Conservation (phyloP, 92 coral and sea anemone genomes). For the Epizoanthus fatuus region DNA sequence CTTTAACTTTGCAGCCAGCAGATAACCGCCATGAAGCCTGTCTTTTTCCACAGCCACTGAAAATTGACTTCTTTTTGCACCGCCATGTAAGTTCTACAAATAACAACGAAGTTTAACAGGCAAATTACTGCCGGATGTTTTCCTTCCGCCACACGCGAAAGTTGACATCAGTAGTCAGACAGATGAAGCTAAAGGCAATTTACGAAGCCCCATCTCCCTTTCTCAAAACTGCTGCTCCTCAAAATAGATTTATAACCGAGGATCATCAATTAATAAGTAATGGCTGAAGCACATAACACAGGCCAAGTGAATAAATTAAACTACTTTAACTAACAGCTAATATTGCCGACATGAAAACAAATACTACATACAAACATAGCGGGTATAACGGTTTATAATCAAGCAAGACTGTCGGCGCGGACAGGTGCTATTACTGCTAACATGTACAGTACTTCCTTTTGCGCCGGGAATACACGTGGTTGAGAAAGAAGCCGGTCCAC, state of each 20-base stretch:
- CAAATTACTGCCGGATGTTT: no score
- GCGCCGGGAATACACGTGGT: no score
- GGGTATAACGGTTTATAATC: background rate
- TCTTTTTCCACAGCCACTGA: no score
- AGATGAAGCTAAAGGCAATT: background rate
- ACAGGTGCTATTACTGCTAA: background rate
- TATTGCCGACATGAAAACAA: background rate
- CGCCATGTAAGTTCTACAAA: no score
- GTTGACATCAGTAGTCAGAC: background rate
- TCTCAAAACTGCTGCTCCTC: background rate
- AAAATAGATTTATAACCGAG: background rate
- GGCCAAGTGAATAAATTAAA: conserved; percentile 9
- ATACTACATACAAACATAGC: background rate
- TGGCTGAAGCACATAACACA: background rate
- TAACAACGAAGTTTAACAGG: no score
- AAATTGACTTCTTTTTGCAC: no score
- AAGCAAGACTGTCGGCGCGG: background rate
- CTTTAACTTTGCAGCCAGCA: no score
- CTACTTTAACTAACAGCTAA: background rate
- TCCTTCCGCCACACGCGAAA: background rate
- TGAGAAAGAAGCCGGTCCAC: no score
- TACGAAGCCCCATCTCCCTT: background rate
- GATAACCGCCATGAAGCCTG: no score
- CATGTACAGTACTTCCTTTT: no score
- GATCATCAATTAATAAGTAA: conserved; percentile 8